phyloP scores from a whole-genome alignment of 2,888 invertebrate genomes.

The Pachydiplax longipennis region DNA sequence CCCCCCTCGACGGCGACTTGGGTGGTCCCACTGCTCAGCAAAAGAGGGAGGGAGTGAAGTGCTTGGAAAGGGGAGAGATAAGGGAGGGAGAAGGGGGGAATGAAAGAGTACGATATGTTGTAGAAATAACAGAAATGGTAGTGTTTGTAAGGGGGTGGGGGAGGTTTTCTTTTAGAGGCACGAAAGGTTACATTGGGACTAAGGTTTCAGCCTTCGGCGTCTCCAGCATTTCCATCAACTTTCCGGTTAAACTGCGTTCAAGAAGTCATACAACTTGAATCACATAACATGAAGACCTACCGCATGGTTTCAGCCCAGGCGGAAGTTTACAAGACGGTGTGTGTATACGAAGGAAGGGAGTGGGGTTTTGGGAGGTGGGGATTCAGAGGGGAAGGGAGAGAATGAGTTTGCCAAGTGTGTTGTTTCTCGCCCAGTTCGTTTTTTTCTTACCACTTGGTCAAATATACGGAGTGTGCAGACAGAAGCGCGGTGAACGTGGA shows the following conservation, averaged over 20 bases:
- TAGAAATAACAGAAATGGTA: background rate
- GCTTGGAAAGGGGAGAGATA: background rate
- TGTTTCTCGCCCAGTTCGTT: background rate
- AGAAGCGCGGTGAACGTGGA: too few species aligned
- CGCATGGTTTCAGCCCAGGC: slow-evolving; percentile 25
- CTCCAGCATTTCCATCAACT: slow-evolving; percentile 40
- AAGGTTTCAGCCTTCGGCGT: slow-evolving; percentile 31
- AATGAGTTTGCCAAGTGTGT: background rate
- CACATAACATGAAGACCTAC: slow-evolving; percentile 32
- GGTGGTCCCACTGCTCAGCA: slow-evolving; percentile 19
- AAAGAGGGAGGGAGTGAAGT: background rate
- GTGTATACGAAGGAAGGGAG: background rate
- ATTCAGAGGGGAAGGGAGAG: background rate
- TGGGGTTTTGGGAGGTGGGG: background rate
- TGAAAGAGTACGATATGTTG: slow-evolving; percentile 12
- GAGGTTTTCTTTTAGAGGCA: background rate
- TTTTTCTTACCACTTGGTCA: background rate
- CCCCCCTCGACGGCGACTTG: background rate
- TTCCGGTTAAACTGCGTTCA: slow-evolving; percentile 40
- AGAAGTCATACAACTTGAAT: slow-evolving; percentile 43
- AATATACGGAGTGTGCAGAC: too few species aligned
- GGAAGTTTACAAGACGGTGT: slow-evolving; percentile 27
- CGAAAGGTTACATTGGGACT: slow-evolving; percentile 9
- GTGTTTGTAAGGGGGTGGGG: background rate
- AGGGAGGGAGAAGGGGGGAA: background rate